Evolutionary conservation across 2,797 vertebrate species (phyloP).

Genomic region (Leucoraja ocellata): DNA sequence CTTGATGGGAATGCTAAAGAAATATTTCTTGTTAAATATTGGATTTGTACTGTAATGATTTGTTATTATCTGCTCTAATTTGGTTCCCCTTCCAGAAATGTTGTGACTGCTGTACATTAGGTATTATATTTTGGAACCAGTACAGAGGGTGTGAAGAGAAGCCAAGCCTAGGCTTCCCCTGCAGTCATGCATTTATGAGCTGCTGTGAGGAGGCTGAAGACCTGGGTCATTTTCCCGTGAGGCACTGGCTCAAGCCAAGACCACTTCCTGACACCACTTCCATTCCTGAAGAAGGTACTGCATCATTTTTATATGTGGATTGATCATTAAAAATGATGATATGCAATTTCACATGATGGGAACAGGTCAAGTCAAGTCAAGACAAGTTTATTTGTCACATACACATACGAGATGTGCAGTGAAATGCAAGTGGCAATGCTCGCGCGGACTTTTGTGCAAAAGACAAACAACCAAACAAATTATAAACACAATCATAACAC

Average conservation of each 20-base stretch:
- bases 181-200: slow-evolving; percentile 75
- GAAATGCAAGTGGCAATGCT: too few relatives aligned
- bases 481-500: too few relatives aligned
- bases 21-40: neutral
- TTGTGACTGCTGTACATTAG: slow-evolving; percentile 83
- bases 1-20: too few relatives aligned
- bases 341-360: neutral
- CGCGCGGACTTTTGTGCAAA: too few relatives aligned
- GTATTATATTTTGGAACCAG: slow-evolving; percentile 62
- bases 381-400: too few relatives aligned
- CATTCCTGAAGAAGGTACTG: slow-evolving; percentile 64
- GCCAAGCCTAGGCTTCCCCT: slow-evolving; percentile 75
- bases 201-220: slow-evolving; percentile 76
- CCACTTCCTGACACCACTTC: slow-evolving; percentile 59
- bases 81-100: slow-evolving; percentile 66
- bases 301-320: neutral
- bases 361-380: neutral
- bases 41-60: neutral
- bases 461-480: too few relatives aligned
- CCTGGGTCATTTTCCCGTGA: slow-evolving; percentile 57
- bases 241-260: slow-evolving; percentile 58
- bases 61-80: neutral
- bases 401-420: too few relatives aligned
- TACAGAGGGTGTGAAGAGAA: slow-evolving; percentile 65
- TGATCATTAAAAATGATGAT: neutral